Conservation (phyloP, 2,113 vertebrate species). For the Anseranas semipalmata region DNA sequence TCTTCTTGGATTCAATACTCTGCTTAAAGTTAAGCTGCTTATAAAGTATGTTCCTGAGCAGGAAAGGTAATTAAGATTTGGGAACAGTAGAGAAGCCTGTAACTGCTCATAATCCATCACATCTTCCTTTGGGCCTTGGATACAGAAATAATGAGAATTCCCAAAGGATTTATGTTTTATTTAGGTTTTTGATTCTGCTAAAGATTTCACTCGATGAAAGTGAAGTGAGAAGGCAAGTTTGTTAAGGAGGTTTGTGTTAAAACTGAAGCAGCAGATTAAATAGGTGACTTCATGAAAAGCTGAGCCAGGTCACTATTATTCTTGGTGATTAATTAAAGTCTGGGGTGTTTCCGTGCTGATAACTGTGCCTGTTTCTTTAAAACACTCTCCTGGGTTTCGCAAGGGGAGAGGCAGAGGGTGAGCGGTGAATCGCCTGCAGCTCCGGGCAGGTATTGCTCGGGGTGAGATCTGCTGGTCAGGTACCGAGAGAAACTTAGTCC, state of each 20-base stretch:
- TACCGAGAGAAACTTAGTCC: not conserved
- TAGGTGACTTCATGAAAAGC: not conserved
- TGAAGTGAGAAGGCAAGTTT: not conserved
- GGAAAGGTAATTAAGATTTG: constrained; percentile 17
- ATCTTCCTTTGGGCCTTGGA: not conserved
- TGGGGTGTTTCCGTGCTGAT: not conserved
- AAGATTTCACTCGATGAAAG: not conserved
- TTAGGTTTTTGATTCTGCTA: not conserved
- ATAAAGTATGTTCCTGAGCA: not conserved
- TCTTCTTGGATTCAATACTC: not conserved
- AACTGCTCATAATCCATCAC: not conserved
- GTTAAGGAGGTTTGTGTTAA: not conserved
- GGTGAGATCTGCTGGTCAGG: not conserved
- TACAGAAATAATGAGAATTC: not conserved
- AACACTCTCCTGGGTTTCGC: not conserved
- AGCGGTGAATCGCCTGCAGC: not conserved
- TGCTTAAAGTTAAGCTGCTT: constrained; percentile 16
- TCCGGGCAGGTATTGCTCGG: not conserved
- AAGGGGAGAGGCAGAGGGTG: not conserved
- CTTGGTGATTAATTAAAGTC: not conserved
- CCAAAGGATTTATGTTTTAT: not conserved
- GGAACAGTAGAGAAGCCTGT: not conserved
- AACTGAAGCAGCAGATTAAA: not conserved
- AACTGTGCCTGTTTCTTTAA: not conserved
- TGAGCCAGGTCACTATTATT: not conserved